These are phyloP conservation scores for Scaptomyza hsui DNA, from an alignment of 1,140 invertebrate species.

Conservation along the genomic window DNA sequence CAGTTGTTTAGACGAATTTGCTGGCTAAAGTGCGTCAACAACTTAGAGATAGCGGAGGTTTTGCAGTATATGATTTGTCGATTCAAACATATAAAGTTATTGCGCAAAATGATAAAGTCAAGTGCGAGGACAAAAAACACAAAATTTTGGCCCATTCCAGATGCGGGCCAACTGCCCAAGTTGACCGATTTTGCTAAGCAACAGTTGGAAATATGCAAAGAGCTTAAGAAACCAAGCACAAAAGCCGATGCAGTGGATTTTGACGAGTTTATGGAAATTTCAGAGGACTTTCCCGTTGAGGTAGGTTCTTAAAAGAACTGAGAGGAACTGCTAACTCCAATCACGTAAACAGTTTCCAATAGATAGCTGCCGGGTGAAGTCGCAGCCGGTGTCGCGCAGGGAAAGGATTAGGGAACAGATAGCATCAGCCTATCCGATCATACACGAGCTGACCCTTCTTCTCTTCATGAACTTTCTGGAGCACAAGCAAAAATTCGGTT, in stretches of 20 bases:
- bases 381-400: constrained; percentile 47
- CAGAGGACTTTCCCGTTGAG: constrained; percentile 32
- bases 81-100: too few species aligned
- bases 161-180: not conserved
- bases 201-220: constrained; percentile 24
- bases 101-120: not conserved
- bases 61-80: too few species aligned
- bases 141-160: constrained; percentile 1
- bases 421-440: constrained; percentile 75
- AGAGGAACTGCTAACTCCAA: accelerated
- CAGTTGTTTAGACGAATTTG: too few species aligned
- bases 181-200: constrained; percentile 9
- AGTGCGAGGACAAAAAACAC: too few species aligned
- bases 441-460: constrained; percentile 63
- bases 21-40: too few species aligned
- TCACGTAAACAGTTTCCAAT: constrained; percentile 29
- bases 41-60: too few species aligned
- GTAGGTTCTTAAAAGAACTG: constrained; percentile 8
- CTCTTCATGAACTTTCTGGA: constrained; percentile 66
- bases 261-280: constrained; percentile 26
- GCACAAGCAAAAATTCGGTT: constrained; percentile 70
- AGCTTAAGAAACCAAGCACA: constrained; percentile 23
- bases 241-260: constrained; percentile 19
- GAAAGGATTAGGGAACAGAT: constrained; percentile 50
- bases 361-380: constrained; percentile 51